These are phyloP conservation scores for Oligia fasciuncula DNA, from an alignment of 2,888 invertebrate species.

Conservation along the genomic window DNA sequence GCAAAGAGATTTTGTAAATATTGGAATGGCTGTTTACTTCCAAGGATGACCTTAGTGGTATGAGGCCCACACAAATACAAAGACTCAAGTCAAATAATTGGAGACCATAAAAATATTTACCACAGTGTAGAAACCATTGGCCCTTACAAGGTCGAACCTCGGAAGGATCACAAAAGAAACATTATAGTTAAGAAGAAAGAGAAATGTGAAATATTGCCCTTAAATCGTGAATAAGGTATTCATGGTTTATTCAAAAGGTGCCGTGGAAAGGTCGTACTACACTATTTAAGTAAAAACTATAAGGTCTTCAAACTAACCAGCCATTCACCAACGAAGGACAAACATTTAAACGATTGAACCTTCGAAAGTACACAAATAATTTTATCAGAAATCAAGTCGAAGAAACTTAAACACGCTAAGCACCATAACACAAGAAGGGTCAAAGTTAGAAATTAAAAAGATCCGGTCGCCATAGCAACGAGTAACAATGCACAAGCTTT, in stretches of 20 bases:
- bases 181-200: background rate
- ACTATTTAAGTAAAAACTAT: background rate
- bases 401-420: conserved; percentile 6
- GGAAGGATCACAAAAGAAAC: background rate
- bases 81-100: conserved; percentile 4
- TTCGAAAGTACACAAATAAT: conserved; percentile 7
- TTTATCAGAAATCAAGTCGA: background rate
- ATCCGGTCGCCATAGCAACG: conserved; percentile 73
- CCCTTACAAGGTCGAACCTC: background rate
- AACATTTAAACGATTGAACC: background rate
- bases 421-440: conserved; percentile 22
- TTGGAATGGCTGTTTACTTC: background rate
- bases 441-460: conserved; percentile 58
- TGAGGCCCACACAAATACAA: background rate
- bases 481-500: conserved; percentile 76
- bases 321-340: conserved; percentile 28
- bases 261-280: conserved; percentile 5
- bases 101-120: conserved; percentile 24
- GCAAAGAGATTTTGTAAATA: background rate
- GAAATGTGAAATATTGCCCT: background rate
- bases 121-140: conserved; percentile 4
- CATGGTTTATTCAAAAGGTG: conserved; percentile 11
- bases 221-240: conserved; percentile 8
- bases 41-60: conserved; percentile 4
- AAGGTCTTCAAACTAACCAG: background rate